phyloP scores from a whole-genome alignment of 2,797 vertebrate genomes.

The Glossophaga mutica region DNA sequence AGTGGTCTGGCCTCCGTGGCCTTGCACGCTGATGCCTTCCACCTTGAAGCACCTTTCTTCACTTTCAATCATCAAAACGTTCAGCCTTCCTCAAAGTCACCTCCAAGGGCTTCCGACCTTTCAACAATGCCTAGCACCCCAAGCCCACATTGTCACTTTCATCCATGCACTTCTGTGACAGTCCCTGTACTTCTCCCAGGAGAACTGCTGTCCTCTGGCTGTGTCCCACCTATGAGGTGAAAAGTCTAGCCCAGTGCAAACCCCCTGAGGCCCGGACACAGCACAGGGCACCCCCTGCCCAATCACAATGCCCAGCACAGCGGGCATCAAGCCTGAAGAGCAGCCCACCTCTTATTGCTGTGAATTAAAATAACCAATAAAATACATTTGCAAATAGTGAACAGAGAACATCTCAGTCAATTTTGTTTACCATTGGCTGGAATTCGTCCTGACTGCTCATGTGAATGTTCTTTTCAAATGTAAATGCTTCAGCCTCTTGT shows the following conservation, averaged over 20 bases:
- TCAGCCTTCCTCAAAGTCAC: neutral
- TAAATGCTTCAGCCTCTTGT: neutral
- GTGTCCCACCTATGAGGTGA: fast-evolving
- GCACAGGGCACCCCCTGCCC: neutral
- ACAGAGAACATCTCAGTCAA: neutral
- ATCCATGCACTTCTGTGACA: fast-evolving
- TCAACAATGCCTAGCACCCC: fast-evolving
- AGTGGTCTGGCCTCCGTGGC: fast-evolving
- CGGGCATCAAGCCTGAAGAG: fast-evolving
- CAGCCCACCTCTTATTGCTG: neutral
- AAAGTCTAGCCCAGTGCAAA: fast-evolving
- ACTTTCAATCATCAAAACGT: neutral
- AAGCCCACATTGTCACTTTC: too few species aligned
- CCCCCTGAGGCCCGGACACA: fast-evolving
- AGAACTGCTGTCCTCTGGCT: fast-evolving
- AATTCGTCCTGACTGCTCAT: fast-evolving
- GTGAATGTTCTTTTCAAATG: neutral
- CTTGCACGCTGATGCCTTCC: fast-evolving
- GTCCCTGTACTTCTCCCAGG: fast-evolving
- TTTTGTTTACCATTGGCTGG: neutral
- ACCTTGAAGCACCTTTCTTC: neutral
- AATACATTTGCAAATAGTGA: neutral
- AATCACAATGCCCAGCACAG: fast-evolving
- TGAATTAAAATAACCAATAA: neutral
- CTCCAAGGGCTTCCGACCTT: neutral